Conservation (phyloP, 1,140 invertebrate species). For the Drosophila seguyi region DNA sequence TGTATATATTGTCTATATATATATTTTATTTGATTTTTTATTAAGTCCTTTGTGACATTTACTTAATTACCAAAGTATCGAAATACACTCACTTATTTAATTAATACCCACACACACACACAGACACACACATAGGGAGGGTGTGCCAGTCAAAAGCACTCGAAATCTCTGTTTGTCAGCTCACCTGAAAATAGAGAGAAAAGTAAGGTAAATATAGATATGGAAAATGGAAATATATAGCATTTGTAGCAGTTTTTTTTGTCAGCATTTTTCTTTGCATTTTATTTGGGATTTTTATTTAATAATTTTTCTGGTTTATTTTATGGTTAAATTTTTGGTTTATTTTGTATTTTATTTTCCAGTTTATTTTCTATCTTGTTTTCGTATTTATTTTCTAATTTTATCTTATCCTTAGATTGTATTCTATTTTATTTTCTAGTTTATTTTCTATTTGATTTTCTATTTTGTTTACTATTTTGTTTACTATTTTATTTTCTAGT, state of each 20-base stretch:
- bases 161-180: conserved; percentile 38
- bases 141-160: conserved; percentile 9
- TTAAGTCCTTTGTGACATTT: not conserved
- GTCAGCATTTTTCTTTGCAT: not conserved
- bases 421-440: conserved; percentile 1
- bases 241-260: conserved; percentile 11
- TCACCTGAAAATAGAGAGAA: conserved; percentile 58
- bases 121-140: too few species aligned
- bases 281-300: conserved; percentile 2
- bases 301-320: conserved; percentile 15
- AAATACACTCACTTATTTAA: conserved; percentile 34
- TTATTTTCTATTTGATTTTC: conserved; percentile 14
- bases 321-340: conserved; percentile 15
- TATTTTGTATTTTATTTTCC: conserved; percentile 23
- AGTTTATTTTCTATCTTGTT: conserved; percentile 10
- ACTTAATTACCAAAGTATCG: conserved; percentile 32
- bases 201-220: conserved; percentile 16
- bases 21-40: not conserved
- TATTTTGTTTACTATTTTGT: conserved; percentile 8
- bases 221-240: conserved; percentile 37
- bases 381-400: too few species aligned
- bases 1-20: too few species aligned
- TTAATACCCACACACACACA: conserved; percentile 6
- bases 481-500: conserved; percentile 17
- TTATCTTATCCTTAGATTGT: too few species aligned